These are phyloP conservation scores for Trissonchulus sp. DNA, from an alignment of 2,888 invertebrate genomes.

Conservation along the genomic window DNA sequence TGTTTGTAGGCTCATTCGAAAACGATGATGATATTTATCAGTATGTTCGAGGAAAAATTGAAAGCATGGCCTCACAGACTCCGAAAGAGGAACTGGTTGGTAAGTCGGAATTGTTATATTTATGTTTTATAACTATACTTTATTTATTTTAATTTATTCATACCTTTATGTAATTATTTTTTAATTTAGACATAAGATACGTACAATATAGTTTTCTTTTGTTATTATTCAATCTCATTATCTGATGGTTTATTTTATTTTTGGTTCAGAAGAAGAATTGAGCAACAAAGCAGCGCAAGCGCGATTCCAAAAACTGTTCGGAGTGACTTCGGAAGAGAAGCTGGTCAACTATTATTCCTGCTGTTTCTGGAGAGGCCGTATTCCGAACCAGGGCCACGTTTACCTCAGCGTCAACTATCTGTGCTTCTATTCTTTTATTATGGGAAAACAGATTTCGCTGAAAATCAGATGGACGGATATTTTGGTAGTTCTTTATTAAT, in stretches of 20 bases:
- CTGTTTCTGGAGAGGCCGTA: constrained; percentile 75
- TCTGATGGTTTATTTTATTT: not conserved
- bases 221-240: too few relatives aligned
- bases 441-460: constrained; percentile 80
- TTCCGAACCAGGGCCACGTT: constrained; percentile 93
- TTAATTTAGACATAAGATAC: too few relatives aligned
- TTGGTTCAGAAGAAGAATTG: constrained; percentile 70
- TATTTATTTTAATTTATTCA: too few relatives aligned
- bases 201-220: too few relatives aligned
- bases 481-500: constrained; percentile 57
- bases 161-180: too few relatives aligned
- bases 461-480: constrained; percentile 85
- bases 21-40: constrained; percentile 86
- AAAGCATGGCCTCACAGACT: constrained; percentile 75
- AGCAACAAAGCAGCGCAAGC: constrained; percentile 69
- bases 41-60: constrained; percentile 90
- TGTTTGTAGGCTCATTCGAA: constrained; percentile 81
- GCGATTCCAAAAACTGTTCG: constrained; percentile 80
- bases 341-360: constrained; percentile 73
- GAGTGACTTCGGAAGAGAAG: constrained; percentile 85
- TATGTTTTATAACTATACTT: too few relatives aligned
- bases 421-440: constrained; percentile 88
- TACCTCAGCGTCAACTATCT: constrained; percentile 93
- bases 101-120: too few relatives aligned
- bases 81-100: constrained; percentile 27